These are phyloP conservation scores for Acrocephalus scirpaceus DNA, from an alignment of 2,797 vertebrate genomes.

Conservation along the genomic window DNA sequence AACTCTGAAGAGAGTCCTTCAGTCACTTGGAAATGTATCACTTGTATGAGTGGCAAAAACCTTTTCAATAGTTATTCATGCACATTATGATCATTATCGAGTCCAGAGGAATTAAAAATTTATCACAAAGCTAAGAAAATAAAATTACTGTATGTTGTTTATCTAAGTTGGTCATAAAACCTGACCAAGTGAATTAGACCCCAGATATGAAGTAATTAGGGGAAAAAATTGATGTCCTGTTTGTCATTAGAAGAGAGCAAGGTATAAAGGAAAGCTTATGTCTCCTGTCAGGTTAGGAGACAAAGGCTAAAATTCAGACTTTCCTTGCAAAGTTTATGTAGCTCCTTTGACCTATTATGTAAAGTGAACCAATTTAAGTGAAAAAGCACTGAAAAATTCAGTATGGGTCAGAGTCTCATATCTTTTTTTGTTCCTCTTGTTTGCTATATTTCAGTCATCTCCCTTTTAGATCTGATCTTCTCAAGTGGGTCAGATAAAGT, in stretches of 20 bases:
- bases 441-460: conserved; percentile 1
- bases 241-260: conserved; percentile 16
- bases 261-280: not conserved
- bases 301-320: not conserved
- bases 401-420: not conserved
- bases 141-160: conserved; percentile 60
- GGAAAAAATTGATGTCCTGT: conserved; percentile 3
- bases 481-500: conserved; percentile 9
- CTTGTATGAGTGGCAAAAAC: conserved; percentile 12
- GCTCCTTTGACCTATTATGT: conserved; percentile 5
- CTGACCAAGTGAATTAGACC: conserved; percentile 39
- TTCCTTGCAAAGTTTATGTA: not conserved
- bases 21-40: not conserved
- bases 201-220: conserved; percentile 42
- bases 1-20: not conserved
- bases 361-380: conserved; percentile 7
- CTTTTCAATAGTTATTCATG: conserved; percentile 28
- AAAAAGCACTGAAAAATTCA: not conserved
- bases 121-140: conserved; percentile 65
- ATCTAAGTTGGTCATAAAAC: conserved; percentile 49
- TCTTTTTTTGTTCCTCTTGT: not conserved
- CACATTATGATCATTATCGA: conserved; percentile 30
- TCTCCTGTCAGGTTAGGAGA: not conserved
- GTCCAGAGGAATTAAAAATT: conserved; percentile 48
- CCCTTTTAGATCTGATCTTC: conserved; percentile 26